These are phyloP conservation scores for Lysandra coridon DNA, from an alignment of 2,888 invertebrate species.

Conservation along the genomic window DNA sequence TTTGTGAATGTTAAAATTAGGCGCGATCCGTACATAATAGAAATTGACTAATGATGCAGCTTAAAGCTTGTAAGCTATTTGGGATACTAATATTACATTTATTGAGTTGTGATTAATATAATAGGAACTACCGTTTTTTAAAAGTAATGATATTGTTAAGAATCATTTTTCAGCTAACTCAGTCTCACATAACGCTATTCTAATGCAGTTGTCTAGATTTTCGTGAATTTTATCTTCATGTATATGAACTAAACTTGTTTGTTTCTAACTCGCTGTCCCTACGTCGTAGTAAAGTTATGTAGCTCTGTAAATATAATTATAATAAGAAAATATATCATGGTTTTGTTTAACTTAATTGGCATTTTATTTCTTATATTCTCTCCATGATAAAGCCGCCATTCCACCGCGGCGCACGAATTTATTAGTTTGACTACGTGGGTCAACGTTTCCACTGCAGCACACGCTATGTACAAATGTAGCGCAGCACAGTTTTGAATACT, in stretches of 20 bases:
- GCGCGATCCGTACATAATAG: background rate
- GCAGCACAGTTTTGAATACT: no score
- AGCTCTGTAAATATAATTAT: conserved; percentile 32
- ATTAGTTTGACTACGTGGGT: no score
- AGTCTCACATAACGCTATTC: background rate
- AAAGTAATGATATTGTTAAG: background rate
- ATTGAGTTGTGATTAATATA: conserved; percentile 1
- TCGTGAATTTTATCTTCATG: background rate
- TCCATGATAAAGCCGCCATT: no score
- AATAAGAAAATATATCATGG: conserved; percentile 31
- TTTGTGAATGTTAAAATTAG: background rate
- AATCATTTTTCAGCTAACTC: background rate
- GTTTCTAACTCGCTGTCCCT: conserved; percentile 11
- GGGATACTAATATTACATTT: background rate
- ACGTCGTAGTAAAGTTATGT: conserved; percentile 20
- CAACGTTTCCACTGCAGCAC: no score
- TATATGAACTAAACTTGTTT: background rate
- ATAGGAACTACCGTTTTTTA: background rate
- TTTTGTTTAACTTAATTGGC: conserved; percentile 31
- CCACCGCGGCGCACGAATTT: no score
- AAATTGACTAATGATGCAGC: background rate
- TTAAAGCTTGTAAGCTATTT: background rate
- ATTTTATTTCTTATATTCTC: background rate
- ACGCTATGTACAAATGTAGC: no score
- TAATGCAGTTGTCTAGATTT: background rate